These are phyloP conservation scores for Leptopilina syphax DNA, from an alignment of 2,888 invertebrate genomes.

Conservation along the genomic window DNA sequence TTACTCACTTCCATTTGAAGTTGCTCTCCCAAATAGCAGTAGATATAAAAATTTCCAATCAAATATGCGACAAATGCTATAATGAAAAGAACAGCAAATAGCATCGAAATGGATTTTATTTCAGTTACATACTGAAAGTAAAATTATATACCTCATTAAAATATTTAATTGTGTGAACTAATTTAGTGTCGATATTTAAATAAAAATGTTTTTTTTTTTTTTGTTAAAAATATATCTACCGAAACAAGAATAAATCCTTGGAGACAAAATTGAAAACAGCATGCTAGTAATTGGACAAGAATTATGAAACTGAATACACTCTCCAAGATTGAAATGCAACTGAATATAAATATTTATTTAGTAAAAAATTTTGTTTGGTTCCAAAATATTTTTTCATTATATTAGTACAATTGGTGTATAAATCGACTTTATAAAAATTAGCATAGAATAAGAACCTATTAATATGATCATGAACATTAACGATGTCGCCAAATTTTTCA, in stretches of 20 bases:
- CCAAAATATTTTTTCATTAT: too few species aligned
- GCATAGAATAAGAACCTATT: not conserved
- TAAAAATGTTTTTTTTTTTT: too few species aligned
- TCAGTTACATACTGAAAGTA: not conserved
- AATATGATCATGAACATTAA: not conserved
- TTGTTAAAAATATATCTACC: not conserved
- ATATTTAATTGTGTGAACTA: too few species aligned
- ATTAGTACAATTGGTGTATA: too few species aligned
- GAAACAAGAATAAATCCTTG: not conserved
- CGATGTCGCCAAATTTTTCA: not conserved
- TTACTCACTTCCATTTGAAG: constrained; percentile 41
- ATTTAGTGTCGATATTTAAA: too few species aligned
- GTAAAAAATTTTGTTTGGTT: too few species aligned
- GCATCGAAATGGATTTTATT: not conserved
- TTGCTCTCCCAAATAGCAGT: constrained; percentile 50
- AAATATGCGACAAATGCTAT: constrained; percentile 41
- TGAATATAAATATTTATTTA: not conserved
- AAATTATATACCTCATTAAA: not conserved
- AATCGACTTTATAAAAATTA: too few species aligned
- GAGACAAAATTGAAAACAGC: not conserved
- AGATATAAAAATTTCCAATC: constrained; percentile 46
- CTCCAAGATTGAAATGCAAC: not conserved
- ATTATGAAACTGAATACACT: not conserved
- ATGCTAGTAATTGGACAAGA: not conserved
- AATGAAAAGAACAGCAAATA: constrained; percentile 41